phyloP scores from a whole-genome alignment of 2,888 invertebrate genomes.

The Holacanthella duospinosa region DNA sequence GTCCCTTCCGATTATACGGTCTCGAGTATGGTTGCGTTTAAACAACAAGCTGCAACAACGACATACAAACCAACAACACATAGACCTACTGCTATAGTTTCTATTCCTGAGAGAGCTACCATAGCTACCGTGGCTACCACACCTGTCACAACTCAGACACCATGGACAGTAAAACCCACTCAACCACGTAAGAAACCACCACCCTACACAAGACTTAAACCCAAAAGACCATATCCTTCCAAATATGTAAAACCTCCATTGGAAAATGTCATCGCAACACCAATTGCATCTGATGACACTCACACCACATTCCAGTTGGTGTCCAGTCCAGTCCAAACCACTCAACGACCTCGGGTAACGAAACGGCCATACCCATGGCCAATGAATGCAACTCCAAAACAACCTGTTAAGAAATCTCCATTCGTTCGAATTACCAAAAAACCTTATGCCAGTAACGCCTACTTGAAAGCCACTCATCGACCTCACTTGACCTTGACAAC shows the following conservation, averaged over 20 bases:
- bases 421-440: constrained; percentile 21
- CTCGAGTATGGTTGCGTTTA: constrained; percentile 13
- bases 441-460: constrained; percentile 28
- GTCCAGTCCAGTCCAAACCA: constrained; percentile 14
- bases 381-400: constrained; percentile 11
- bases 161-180: background rate
- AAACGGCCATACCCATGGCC: constrained; percentile 16
- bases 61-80: constrained; percentile 7
- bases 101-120: constrained; percentile 20
- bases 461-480: constrained; percentile 20
- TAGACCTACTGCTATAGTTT: constrained; percentile 23
- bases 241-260: constrained; percentile 32
- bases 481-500: constrained; percentile 24
- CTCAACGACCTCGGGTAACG: constrained; percentile 5
- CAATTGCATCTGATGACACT: constrained; percentile 26
- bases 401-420: constrained; percentile 16
- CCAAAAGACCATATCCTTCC: constrained; percentile 17
- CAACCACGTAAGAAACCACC: constrained; percentile 1
- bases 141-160: constrained; percentile 17
- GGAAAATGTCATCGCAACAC: constrained; percentile 28
- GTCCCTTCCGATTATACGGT: constrained; percentile 31
- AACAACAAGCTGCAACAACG: background rate
- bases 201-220: constrained; percentile 9
- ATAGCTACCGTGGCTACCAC: constrained; percentile 9
- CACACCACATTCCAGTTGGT: constrained; percentile 32